phyloP scores from a whole-genome alignment of 2,888 invertebrate genomes.

The Megaustenia siamemsis region DNA sequence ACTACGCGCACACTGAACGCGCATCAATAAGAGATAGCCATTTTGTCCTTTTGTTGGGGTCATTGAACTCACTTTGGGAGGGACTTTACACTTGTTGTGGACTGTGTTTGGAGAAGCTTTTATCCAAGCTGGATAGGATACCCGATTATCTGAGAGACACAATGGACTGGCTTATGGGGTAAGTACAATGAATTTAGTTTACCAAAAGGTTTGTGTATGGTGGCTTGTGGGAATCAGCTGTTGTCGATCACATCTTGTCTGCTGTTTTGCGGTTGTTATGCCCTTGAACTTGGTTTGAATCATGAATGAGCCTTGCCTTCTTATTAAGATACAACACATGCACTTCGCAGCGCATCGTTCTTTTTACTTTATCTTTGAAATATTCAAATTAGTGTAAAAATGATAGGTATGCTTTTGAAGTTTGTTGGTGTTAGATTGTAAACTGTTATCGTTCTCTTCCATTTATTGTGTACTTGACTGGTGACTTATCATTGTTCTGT shows the following conservation, averaged over 20 bases:
- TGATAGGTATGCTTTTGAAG: no score
- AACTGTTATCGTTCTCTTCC: no score
- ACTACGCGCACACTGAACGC: constrained; percentile 57
- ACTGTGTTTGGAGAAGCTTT: neutral
- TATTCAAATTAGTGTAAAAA: no score
- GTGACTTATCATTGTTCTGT: no score
- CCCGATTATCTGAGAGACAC: constrained; percentile 99
- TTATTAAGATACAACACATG: no score
- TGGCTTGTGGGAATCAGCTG: no score
- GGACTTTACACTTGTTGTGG: neutral
- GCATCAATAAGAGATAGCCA: constrained; percentile 65
- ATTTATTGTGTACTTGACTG: no score
- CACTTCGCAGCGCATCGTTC: no score
- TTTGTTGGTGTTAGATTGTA: no score
- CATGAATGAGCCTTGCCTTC: no score
- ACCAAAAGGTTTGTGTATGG: neutral
- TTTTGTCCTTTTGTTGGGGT: constrained; percentile 65
- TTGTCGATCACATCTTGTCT: neutral
- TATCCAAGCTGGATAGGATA: constrained; percentile 91
- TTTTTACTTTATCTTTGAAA: no score
- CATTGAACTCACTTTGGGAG: constrained; percentile 24
- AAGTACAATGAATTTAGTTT: constrained; percentile 81
- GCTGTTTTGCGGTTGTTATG: constrained; percentile 13
- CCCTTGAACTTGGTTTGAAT: no score
- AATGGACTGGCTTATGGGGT: constrained; percentile 99